Evolutionary conservation across 64 coral and sea anemone species (phyloP).

Genomic region (Stichodactyla mertensii): DNA sequence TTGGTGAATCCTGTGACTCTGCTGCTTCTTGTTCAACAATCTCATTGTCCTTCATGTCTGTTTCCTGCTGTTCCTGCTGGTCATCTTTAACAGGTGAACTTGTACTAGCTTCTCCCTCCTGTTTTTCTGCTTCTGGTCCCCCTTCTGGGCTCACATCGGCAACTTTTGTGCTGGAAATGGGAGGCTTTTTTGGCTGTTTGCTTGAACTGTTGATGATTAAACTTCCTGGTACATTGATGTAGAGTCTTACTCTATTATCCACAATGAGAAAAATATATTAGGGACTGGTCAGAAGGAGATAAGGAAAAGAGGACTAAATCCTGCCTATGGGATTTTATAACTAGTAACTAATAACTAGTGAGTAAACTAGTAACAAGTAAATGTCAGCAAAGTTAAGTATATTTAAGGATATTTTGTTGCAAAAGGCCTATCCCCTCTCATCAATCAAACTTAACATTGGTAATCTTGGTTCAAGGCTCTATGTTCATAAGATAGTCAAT

Average conservation of each 20-base stretch:
- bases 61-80: neutral
- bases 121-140: constrained; percentile 2
- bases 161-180: constrained; percentile 46
- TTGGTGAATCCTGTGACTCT: neutral
- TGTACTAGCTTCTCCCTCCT: neutral
- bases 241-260: constrained; percentile 41
- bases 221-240: constrained; percentile 63
- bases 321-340: too few relatives aligned
- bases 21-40: neutral
- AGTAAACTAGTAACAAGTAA: too few relatives aligned
- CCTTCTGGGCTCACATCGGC: constrained; percentile 8
- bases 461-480: too few relatives aligned
- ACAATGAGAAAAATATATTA: neutral
- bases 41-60: neutral
- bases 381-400: too few relatives aligned
- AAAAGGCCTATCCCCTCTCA: too few relatives aligned
- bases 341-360: too few relatives aligned
- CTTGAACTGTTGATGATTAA: constrained; percentile 45
- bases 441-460: too few relatives aligned
- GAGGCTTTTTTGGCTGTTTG: constrained; percentile 51
- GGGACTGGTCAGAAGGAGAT: neutral
- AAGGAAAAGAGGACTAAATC: too few relatives aligned
- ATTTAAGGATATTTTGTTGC: too few relatives aligned
- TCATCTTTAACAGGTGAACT: constrained; percentile 17
- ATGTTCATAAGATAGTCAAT: too few relatives aligned